Evolutionary conservation across 2,113 vertebrate genomes (phyloP), one percentile per base, ranked within the genome.

Genomic region (Myotis davidii): DNA sequence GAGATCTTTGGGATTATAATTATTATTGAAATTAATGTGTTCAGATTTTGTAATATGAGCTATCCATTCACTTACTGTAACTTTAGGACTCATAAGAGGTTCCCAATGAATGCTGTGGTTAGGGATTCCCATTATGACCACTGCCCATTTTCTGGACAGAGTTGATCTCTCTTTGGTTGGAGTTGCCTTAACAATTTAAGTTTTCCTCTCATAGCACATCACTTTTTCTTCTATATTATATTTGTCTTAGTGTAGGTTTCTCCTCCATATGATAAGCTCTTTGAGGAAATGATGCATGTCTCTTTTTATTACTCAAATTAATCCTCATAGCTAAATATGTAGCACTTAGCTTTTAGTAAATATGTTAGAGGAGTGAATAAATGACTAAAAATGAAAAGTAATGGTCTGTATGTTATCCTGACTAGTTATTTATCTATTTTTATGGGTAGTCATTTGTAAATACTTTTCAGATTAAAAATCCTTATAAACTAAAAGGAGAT

Each of bases 371-470:
- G 16, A 95, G 52, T 81, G 23, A 92, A 45, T 85, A 76, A 86
- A 64, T 76, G 61, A 87, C 56, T 83, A 65, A 89, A 91, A 93
- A 18, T 77, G 59, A 92, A 85, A 82, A 85, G 37, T 88, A 90
- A 87, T 85, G 34, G 4, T 27, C 21, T 96, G 12, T 70, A 50
- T 8, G 86, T 91, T 85, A 72, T 90, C 17, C 37, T 84, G 14
- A 59, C 89, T 90, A 81, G 16, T 83, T 92, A 72, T 6, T 84
- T 87, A 45, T 85, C 32, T 93, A 64, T 56, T 42, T 81, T 85
- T 94, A 25, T n/a, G 32, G 86, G 4, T 72, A 27, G 6, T 32
- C 14, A 17, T 70, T 96, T 96, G 14, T 91, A 93, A 88, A 70
- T 52, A 59, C n/a, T 64, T 52, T 67, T 79, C 48, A 92, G 12